A percentile compares a stretch with the other conserved stretches of the same genome.
These are phyloP conservation scores for Leuciscus idus DNA, from an alignment of 2,113 vertebrate species.

Conservation along the genomic window DNA sequence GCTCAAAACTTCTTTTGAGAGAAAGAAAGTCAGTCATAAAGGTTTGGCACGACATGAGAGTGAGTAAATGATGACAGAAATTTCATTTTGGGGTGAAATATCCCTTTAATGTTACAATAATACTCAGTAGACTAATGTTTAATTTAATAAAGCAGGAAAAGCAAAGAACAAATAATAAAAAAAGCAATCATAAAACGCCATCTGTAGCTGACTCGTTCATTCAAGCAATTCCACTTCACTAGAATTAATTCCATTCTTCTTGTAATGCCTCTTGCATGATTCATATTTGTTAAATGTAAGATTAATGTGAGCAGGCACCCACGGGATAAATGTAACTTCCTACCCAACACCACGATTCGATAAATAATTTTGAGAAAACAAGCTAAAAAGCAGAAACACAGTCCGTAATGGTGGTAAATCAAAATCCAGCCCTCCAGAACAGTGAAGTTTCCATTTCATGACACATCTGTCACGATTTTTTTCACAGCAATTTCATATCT, in stretches of 20 bases:
- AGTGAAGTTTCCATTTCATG: background rate
- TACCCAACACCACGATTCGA: background rate
- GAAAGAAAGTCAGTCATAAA: background rate
- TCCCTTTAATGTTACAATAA: background rate
- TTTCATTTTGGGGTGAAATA: background rate
- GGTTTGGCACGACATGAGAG: background rate
- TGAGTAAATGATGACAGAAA: background rate
- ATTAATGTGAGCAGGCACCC: background rate
- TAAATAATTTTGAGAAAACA: conserved; percentile 19
- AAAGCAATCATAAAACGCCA: background rate
- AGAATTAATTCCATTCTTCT: conserved; percentile 12
- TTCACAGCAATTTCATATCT: conserved; percentile 29
- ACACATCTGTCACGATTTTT: conserved; percentile 15
- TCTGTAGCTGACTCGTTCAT: background rate
- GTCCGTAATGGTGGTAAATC: background rate
- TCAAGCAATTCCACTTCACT: background rate
- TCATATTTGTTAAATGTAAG: conserved; percentile 2
- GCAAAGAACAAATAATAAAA: background rate
- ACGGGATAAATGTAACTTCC: background rate
- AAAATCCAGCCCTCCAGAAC: background rate
- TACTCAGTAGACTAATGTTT: background rate
- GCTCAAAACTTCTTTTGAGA: background rate
- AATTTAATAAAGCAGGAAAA: background rate
- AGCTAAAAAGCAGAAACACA: background rate
- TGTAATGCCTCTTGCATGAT: background rate